Evolutionary conservation across 2,113 vertebrate genomes (phyloP).

Genomic region (Puntigrus tetrazona): DNA sequence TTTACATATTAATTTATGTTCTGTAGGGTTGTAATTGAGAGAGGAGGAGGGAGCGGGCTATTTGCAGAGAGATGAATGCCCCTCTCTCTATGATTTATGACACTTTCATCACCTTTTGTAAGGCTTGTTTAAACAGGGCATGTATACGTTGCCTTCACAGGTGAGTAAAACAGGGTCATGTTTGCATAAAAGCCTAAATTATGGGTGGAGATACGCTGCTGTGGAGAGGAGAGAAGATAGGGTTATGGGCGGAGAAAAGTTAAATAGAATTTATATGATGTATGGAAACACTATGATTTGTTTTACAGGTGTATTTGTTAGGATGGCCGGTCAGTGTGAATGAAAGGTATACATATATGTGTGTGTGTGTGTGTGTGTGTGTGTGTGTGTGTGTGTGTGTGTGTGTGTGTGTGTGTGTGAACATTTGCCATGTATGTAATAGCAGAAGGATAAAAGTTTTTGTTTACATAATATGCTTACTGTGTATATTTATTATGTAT

Average conservation of each 20-base stretch:
- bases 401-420: too few species aligned
- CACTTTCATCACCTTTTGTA: constrained; percentile 58
- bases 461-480: too few species aligned
- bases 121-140: constrained; percentile 44
- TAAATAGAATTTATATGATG: neutral
- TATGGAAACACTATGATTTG: constrained; percentile 18
- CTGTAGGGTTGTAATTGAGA: constrained; percentile 57
- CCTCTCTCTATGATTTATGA: constrained; percentile 55
- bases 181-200: constrained; percentile 60
- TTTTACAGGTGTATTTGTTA: neutral
- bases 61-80: constrained; percentile 48
- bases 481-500: too few species aligned
- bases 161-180: constrained; percentile 56
- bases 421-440: too few species aligned
- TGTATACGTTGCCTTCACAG: constrained; percentile 55
- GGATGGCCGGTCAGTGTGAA: neutral
- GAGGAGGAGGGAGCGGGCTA: constrained; percentile 33
- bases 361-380: too few species aligned
- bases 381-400: too few species aligned
- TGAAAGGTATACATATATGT: too few species aligned
- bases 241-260: neutral
- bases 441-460: too few species aligned
- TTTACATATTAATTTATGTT: constrained; percentile 66
- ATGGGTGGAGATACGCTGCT: constrained; percentile 38
- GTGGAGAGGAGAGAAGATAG: constrained; percentile 4